A percentile compares a stretch with the other conserved stretches of the same genome.
These are phyloP conservation scores for Plagodis dolabraria DNA, from an alignment of 2,888 invertebrate genomes.

Conservation along the genomic window DNA sequence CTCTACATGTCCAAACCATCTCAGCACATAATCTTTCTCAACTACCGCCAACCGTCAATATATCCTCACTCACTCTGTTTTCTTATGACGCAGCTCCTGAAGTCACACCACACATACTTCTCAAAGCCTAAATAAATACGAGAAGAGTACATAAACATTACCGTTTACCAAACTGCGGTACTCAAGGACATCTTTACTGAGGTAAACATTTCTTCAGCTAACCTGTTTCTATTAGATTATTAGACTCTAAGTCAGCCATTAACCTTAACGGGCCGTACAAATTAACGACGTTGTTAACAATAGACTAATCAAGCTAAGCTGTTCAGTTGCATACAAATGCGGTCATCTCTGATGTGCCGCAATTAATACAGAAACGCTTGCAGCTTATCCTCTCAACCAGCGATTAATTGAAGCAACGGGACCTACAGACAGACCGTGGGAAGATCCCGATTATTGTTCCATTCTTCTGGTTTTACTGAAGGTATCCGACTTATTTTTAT, in stretches of 20 bases:
- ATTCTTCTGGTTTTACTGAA: constrained; percentile 36
- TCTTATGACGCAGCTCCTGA: no score
- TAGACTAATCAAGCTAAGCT: constrained; percentile 13
- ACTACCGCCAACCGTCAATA: no score
- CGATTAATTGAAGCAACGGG: constrained; percentile 48
- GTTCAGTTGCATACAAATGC: constrained; percentile 20
- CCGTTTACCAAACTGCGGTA: no score
- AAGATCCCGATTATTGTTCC: constrained; percentile 58
- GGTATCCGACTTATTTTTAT: constrained; percentile 7
- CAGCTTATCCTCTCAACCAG: constrained; percentile 39
- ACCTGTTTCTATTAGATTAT: no score
- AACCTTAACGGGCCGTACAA: constrained; percentile 1
- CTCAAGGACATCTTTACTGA: no score
- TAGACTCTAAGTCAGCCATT: neutral
- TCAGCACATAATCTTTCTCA: no score
- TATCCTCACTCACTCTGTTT: no score
- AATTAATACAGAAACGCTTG: constrained; percentile 34
- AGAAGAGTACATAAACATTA: no score
- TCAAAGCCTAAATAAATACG: no score
- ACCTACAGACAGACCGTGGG: constrained; percentile 52
- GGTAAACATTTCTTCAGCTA: no score
- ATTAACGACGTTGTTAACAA: constrained; percentile 13
- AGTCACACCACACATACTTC: no score
- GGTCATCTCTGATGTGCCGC: constrained; percentile 19
- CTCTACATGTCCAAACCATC: no score